A percentile compares a stretch with the other conserved stretches of the same genome.
Conservation (phyloP, 2,797 vertebrate species). For the Uromys caudimaculatus region DNA sequence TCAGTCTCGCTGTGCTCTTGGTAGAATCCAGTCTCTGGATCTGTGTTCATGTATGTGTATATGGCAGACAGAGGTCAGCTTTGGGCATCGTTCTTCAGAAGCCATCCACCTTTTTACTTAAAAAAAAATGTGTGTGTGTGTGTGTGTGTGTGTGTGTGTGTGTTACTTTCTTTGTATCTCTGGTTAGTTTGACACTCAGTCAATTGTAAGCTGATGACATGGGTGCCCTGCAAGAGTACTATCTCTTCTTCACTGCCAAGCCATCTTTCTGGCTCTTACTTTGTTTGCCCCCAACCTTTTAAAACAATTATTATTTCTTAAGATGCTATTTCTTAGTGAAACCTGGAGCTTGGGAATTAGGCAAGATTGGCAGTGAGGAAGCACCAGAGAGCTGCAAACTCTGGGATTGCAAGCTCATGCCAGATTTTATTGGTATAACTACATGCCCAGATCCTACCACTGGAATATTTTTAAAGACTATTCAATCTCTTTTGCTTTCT, state of each 20-base stretch:
- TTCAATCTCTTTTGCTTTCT: neutral
- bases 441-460: neutral
- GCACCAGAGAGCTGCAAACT: neutral
- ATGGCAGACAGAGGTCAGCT: neutral
- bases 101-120: neutral
- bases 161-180: neutral
- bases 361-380: neutral
- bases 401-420: neutral
- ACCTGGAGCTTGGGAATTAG: neutral
- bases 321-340: neutral
- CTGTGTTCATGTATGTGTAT: neutral
- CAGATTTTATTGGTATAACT: neutral
- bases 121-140: neutral
- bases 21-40: neutral
- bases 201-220: neutral
- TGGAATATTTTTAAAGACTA: neutral
- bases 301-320: neutral
- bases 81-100: neutral
- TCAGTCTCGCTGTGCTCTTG: neutral
- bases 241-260: neutral
- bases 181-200: no score
- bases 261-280: neutral
- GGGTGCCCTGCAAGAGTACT: neutral
- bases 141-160: no score
- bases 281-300: neutral